These are phyloP conservation scores for Trachymyrmex cornetzi DNA, from an alignment of 1,140 invertebrate genomes.

Conservation along the genomic window DNA sequence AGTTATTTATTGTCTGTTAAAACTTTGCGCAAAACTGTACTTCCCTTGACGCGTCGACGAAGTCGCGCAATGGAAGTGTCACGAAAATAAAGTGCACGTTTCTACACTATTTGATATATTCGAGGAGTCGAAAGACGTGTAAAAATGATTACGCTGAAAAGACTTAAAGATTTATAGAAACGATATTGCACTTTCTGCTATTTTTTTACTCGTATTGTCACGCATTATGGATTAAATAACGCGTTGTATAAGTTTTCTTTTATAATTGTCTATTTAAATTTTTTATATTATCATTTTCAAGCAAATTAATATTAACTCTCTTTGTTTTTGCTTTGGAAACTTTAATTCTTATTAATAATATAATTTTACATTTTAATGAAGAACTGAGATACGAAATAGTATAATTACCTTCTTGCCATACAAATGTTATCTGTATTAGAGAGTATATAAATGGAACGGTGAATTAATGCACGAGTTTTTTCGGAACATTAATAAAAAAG, in stretches of 20 bases:
- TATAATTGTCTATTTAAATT: neutral
- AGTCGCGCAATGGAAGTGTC: conserved; percentile 33
- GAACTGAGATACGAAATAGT: neutral
- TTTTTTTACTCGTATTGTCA: neutral
- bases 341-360: conserved; percentile 6
- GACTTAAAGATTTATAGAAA: conserved; percentile 28
- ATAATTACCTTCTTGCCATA: neutral
- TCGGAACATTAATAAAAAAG: neutral
- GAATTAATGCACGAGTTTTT: neutral
- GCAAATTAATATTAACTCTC: neutral
- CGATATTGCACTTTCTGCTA: neutral
- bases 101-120: conserved; percentile 38
- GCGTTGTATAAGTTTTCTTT: neutral
- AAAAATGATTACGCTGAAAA: conserved; percentile 45
- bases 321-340: neutral
- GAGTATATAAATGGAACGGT: neutral
- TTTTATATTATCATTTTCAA: neutral
- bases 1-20: conserved; percentile 62
- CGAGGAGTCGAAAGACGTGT: conserved; percentile 15
- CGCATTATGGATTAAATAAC: neutral
- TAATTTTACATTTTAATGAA: conserved; percentile 12
- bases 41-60: conserved; percentile 8
- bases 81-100: conserved; percentile 36
- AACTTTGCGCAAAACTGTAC: conserved; percentile 56
- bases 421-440: neutral